Percentiles rank a stretch among this genome's conserved stretches.
Conservation (phyloP, 2,797 vertebrate species). For the Chrysocyon brachyurus region DNA sequence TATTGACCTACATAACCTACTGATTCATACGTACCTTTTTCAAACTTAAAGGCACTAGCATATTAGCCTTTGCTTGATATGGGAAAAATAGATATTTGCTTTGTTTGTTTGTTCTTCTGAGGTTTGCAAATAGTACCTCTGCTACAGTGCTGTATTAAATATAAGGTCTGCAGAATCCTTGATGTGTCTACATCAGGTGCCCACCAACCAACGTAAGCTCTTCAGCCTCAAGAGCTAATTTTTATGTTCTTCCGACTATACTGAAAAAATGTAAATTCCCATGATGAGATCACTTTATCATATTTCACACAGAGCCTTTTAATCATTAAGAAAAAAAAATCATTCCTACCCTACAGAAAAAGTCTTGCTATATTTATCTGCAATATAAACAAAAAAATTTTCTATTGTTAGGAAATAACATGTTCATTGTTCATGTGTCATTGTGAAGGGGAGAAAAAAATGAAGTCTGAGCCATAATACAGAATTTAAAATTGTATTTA, state of each 20-base stretch:
- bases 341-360: background rate
- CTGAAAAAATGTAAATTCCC: background rate
- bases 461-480: background rate
- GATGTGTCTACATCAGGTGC: background rate
- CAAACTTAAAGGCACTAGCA: conserved; percentile 67
- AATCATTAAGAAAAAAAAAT: background rate
- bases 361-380: conserved; percentile 1
- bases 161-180: conserved; percentile 20
- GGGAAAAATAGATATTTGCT: background rate
- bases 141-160: conserved; percentile 55
- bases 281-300: background rate
- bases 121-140: conserved; percentile 26
- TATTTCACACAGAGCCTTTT: background rate
- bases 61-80: conserved; percentile 45
- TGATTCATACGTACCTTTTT: conserved; percentile 57
- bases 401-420: conserved; percentile 35
- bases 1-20: conserved; percentile 60
- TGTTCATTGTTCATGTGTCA: conserved; percentile 30
- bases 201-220: background rate
- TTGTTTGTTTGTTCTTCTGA: conserved; percentile 55
- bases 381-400: conserved; percentile 55
- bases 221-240: background rate
- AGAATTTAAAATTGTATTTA: background rate
- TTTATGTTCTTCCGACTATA: background rate
- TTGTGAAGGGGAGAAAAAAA: background rate